Percentiles rank a stretch among this genome's conserved stretches.
Conservation (phyloP, 2,113 vertebrate species). For the Cricetomys ansorgei region DNA sequence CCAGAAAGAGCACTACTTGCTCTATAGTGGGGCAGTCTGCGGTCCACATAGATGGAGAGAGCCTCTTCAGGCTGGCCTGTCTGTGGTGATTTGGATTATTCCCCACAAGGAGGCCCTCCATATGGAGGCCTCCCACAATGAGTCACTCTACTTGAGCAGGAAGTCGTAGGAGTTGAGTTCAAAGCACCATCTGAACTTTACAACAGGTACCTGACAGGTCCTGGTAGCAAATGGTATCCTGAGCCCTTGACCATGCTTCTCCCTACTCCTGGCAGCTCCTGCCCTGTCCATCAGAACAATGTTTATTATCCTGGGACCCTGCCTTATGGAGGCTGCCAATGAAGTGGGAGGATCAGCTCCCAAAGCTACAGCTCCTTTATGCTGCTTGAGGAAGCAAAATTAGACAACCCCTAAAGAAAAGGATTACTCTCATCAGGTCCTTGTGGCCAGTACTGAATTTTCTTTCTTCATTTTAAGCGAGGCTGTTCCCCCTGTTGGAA, state of each 20-base stretch:
- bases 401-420: slow-evolving; percentile 36
- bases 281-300: not conserved
- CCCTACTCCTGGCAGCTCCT: not conserved
- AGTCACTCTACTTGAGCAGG: not conserved
- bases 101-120: not conserved
- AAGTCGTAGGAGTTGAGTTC: not conserved
- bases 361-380: not conserved
- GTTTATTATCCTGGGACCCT: not conserved
- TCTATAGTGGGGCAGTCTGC: not conserved
- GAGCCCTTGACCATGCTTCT: slow-evolving; percentile 4
- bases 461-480: slow-evolving; percentile 30
- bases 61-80: not conserved
- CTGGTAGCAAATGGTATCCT: not conserved
- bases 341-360: slow-evolving; percentile 12
- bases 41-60: not conserved
- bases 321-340: not conserved
- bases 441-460: slow-evolving; percentile 19
- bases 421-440: not conserved
- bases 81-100: not conserved
- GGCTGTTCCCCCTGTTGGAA: slow-evolving; percentile 13
- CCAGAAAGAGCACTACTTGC: slow-evolving; percentile 7
- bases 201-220: not conserved
- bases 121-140: not conserved
- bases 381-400: slow-evolving; percentile 53
- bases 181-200: not conserved